Conservation (phyloP, 2,888 invertebrate genomes). For the Drosophila mayaguana region DNA sequence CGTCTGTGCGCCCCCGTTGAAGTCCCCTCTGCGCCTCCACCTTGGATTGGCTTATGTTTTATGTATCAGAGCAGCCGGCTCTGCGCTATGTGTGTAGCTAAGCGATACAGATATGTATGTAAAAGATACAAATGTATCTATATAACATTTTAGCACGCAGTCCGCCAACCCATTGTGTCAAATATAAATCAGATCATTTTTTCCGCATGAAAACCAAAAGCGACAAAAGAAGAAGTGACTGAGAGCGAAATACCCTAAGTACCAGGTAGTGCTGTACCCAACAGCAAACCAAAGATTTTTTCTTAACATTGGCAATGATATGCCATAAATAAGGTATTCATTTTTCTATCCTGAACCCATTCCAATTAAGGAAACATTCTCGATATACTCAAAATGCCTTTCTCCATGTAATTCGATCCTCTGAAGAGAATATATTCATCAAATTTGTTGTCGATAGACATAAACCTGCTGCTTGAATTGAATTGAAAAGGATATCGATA, state of each 20-base stretch:
- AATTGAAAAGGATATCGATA: too few relatives aligned
- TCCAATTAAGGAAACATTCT: too few relatives aligned
- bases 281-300: too few relatives aligned
- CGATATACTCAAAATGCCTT: too few relatives aligned
- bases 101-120: slow-evolving; percentile 32
- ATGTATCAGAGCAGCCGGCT: slow-evolving; percentile 71
- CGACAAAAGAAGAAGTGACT: slow-evolving; percentile 8
- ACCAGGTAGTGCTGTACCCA: too few relatives aligned
- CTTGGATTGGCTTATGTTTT: slow-evolving; percentile 71
- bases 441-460: too few relatives aligned
- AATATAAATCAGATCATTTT: slow-evolving; percentile 82
- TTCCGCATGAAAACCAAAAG: slow-evolving; percentile 47
- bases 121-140: slow-evolving; percentile 28
- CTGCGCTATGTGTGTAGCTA: slow-evolving; percentile 27
- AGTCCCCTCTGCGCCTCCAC: slow-evolving; percentile 12
- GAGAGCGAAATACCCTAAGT: not conserved
- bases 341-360: too few relatives aligned
- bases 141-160: slow-evolving; percentile 40
- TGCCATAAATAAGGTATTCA: too few relatives aligned
- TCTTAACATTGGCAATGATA: too few relatives aligned
- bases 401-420: too few relatives aligned
- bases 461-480: too few relatives aligned
- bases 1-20: slow-evolving; percentile 42
- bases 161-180: slow-evolving; percentile 76
- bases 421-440: too few relatives aligned